Percentiles rank a stretch among this genome's conserved stretches.
Evolutionary conservation across 2,113 vertebrate species (phyloP).

Genomic region (Eolophus roseicapilla): DNA sequence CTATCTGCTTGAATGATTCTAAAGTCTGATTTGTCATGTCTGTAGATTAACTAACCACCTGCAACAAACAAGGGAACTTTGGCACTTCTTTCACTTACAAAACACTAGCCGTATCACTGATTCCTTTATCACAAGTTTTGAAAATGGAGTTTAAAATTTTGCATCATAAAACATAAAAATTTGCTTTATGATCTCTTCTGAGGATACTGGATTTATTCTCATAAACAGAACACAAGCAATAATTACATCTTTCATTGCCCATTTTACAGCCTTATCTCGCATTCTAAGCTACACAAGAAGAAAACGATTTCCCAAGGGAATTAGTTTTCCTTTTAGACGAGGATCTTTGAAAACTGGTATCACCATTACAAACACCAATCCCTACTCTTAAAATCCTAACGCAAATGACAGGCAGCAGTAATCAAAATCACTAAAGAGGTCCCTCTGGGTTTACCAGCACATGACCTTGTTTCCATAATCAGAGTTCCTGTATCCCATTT

Average conservation of each 20-base stretch:
- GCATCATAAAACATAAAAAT: neutral
- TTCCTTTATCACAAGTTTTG: neutral
- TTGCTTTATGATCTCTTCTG: neutral
- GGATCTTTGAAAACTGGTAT: slow-evolving; percentile 42
- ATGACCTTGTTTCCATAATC: slow-evolving; percentile 26
- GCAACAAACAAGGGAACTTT: neutral
- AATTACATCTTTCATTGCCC: neutral
- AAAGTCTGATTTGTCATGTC: neutral
- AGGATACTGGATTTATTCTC: neutral
- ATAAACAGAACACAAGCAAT: slow-evolving; percentile 1
- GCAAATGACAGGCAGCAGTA: slow-evolving; percentile 22
- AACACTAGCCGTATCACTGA: neutral
- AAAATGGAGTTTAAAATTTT: neutral
- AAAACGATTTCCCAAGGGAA: slow-evolving; percentile 30
- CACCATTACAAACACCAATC: neutral
- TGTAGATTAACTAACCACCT: neutral
- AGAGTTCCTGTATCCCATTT: neutral
- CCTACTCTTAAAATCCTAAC: slow-evolving; percentile 25
- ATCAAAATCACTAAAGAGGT: slow-evolving; percentile 39
- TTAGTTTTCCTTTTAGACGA: neutral
- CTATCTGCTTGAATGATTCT: neutral
- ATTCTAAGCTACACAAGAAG: slow-evolving; percentile 9
- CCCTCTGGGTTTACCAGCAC: neutral
- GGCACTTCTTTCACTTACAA: neutral
- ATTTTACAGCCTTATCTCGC: slow-evolving; percentile 28